Evolutionary conservation across 2,113 vertebrate species (phyloP).

Genomic region (Callaeas wilsoni): DNA sequence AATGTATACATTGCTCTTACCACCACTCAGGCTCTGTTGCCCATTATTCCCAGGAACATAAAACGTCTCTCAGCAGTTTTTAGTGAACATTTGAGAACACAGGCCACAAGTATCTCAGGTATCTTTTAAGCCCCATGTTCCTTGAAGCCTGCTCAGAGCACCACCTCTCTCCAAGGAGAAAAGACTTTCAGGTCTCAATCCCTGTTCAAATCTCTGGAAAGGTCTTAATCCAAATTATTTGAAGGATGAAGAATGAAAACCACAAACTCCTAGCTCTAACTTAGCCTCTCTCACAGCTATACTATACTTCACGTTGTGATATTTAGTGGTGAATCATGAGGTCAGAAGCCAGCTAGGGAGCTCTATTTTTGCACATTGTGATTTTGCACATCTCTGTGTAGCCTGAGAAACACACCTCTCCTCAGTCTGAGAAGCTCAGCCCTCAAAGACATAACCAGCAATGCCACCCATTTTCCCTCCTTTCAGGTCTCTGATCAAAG

Average conservation of each 20-base stretch:
- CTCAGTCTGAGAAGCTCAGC: not conserved
- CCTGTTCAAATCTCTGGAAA: not conserved
- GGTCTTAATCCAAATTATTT: not conserved
- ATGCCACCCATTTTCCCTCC: not conserved
- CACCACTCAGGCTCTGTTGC: not conserved
- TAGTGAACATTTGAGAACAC: not conserved
- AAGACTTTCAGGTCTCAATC: not conserved
- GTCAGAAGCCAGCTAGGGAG: not conserved
- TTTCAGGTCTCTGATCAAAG: not conserved
- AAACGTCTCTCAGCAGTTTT: not conserved
- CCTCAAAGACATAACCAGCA: not conserved
- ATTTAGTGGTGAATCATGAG: not conserved
- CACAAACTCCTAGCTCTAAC: not conserved
- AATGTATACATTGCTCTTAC: slow-evolving; percentile 14
- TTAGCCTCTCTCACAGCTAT: not conserved
- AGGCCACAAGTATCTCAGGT: not conserved
- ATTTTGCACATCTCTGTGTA: not conserved
- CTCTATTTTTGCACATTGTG: rapidly evolving
- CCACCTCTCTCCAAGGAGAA: not conserved
- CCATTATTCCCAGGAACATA: not conserved
- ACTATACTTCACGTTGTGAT: not conserved
- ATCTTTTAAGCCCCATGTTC: not conserved
- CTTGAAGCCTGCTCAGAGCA: not conserved
- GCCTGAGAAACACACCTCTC: not conserved
- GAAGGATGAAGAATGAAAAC: not conserved